Conservation (phyloP, 1,140 invertebrate species). For the Drosophila athabasca region DNA sequence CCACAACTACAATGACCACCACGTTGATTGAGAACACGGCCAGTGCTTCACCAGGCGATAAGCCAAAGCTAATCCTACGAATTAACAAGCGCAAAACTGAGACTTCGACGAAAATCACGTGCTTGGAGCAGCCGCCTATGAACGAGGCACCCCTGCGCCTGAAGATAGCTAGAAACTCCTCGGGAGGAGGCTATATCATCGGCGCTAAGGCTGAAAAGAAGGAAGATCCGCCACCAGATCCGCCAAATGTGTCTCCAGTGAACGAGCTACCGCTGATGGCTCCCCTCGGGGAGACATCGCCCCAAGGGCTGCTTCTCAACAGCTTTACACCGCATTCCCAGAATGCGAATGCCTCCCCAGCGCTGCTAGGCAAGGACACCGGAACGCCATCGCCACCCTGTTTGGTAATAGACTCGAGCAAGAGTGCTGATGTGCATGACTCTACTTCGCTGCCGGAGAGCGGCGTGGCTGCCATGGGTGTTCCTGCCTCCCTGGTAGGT, state of each 20-base stretch:
- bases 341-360: constrained; percentile 71
- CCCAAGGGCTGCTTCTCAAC: constrained; percentile 44
- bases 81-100: constrained; percentile 84
- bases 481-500: constrained; percentile 32
- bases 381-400: constrained; percentile 76
- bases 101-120: constrained; percentile 71
- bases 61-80: constrained; percentile 88
- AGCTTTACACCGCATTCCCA: constrained; percentile 73
- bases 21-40: constrained; percentile 82
- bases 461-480: constrained; percentile 23
- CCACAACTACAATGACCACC: constrained; percentile 64
- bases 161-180: constrained; percentile 91
- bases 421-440: constrained; percentile 76
- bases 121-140: constrained; percentile 22
- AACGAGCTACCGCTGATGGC: constrained; percentile 44
- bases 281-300: constrained; percentile 41
- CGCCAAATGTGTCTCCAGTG: constrained; percentile 33
- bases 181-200: constrained; percentile 88
- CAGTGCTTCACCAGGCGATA: constrained; percentile 81
- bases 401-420: constrained; percentile 74
- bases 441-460: constrained; percentile 74
- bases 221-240: constrained; percentile 22
- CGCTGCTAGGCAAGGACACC: constrained; percentile 66
- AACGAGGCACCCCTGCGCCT: constrained; percentile 88
- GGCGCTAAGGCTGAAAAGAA: constrained; percentile 63